Percentiles rank a stretch among this genome's conserved stretches.
Evolutionary conservation across 2,888 invertebrate genomes (phyloP).

Genomic region (Notodonta ziczac): DNA sequence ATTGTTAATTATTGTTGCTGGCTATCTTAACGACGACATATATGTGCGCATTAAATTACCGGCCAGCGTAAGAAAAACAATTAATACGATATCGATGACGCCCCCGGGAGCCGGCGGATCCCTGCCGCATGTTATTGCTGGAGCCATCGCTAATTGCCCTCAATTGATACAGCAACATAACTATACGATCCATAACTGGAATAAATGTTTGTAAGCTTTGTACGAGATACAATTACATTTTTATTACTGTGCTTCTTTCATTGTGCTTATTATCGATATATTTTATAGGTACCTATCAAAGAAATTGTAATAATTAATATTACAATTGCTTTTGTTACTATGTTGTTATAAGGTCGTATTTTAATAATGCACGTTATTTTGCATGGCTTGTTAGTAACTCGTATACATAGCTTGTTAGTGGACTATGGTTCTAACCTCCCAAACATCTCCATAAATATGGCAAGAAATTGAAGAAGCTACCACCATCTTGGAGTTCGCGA

Average conservation of each 20-base stretch:
- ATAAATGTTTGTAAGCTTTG: not conserved
- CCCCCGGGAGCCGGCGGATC: slow-evolving; percentile 58
- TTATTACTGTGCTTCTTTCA: not conserved
- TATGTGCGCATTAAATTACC: not conserved
- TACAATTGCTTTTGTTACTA: too few species aligned
- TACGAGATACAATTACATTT: not conserved
- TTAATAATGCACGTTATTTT: too few species aligned
- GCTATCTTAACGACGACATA: not conserved
- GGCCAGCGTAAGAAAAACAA: slow-evolving; percentile 57
- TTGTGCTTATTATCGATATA: too few species aligned
- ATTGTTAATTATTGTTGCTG: not conserved
- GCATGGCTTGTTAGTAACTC: too few species aligned
- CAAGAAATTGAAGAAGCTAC: too few species aligned
- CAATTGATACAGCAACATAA: slow-evolving; percentile 56
- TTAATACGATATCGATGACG: slow-evolving; percentile 71
- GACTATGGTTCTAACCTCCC: too few species aligned
- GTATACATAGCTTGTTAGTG: too few species aligned
- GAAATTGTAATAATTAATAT: too few species aligned
- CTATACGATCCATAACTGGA: slow-evolving; percentile 11
- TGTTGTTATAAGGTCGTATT: too few species aligned
- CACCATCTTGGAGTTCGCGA: too few species aligned
- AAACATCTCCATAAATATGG: too few species aligned
- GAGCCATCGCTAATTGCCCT: slow-evolving; percentile 67
- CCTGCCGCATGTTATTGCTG: slow-evolving; percentile 51
- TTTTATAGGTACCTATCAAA: too few species aligned